phyloP scores from a whole-genome alignment of 2,797 vertebrate genomes.

The Molossus molossus region DNA sequence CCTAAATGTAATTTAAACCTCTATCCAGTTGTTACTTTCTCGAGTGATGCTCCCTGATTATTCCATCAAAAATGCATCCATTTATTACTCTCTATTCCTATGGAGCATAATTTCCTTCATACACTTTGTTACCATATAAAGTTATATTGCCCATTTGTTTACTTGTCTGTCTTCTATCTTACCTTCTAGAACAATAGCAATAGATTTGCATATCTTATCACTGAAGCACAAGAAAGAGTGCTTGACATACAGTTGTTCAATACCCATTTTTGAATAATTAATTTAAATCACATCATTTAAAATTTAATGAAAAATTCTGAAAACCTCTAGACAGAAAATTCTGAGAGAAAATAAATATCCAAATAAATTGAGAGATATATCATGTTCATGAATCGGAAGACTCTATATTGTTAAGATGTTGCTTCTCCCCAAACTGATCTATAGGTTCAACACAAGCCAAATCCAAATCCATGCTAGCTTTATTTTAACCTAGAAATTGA shows the following conservation, averaged over 20 bases:
- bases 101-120: not conserved
- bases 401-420: not conserved
- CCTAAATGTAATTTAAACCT: not conserved
- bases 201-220: not conserved
- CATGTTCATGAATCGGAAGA: not conserved
- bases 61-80: not conserved
- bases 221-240: not conserved
- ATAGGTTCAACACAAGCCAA: not conserved
- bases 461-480: not conserved
- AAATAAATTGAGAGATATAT: not conserved
- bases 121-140: not conserved
- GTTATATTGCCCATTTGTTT: not conserved
- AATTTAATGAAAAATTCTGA: not conserved
- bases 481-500: not conserved
- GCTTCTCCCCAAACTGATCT: not conserved
- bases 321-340: not conserved
- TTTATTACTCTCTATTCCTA: not conserved
- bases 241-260: not conserved
- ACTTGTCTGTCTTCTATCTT: not conserved
- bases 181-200: not conserved
- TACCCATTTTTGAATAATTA: conserved; percentile 16
- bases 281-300: conserved; percentile 50
- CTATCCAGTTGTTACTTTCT: not conserved
- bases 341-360: conserved; percentile 40
- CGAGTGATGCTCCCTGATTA: not conserved